Conservation (phyloP, 2,888 invertebrate genomes). For the Furcula furcula region DNA sequence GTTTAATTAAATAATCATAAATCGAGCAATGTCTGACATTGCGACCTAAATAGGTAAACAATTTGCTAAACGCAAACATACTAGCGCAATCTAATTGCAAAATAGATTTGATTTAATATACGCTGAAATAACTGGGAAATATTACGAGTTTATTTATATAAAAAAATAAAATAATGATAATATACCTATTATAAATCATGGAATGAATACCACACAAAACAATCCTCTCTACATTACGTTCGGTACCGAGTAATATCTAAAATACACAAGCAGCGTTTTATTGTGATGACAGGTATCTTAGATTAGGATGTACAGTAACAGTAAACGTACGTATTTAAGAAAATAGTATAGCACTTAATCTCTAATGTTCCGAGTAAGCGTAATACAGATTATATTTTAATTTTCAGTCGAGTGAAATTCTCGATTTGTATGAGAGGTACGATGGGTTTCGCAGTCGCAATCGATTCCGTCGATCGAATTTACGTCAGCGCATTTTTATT, state of each 20-base stretch:
- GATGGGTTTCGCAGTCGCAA: constrained; percentile 50
- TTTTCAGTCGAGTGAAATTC: constrained; percentile 75
- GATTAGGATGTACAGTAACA: constrained; percentile 50
- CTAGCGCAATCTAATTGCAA: constrained; percentile 80
- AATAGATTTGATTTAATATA: constrained; percentile 43
- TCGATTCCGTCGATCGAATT: constrained; percentile 21
- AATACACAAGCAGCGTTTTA: constrained; percentile 27
- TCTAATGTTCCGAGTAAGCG: constrained; percentile 81
- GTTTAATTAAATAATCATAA: constrained; percentile 23
- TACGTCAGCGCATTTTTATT: constrained; percentile 5
- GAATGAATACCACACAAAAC: constrained; percentile 80
- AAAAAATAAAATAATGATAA: constrained; percentile 59
- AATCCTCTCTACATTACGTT: constrained; percentile 56
- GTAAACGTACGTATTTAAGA: constrained; percentile 73
- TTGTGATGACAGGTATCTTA: constrained; percentile 42
- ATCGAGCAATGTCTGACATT: constrained; percentile 70
- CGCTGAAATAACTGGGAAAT: constrained; percentile 53
- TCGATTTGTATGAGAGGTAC: constrained; percentile 74
- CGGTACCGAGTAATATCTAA: constrained; percentile 28
- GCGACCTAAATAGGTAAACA: constrained; percentile 32
- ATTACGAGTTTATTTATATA: constrained; percentile 47
- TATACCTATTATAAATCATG: constrained; percentile 52
- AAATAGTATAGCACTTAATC: constrained; percentile 79
- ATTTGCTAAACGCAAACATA: constrained; percentile 50
- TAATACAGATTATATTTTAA: constrained; percentile 74